Percentiles rank a stretch among this genome's conserved stretches.
Evolutionary conservation across 2,797 vertebrate species (phyloP).

Genomic region (Paguma larvata): DNA sequence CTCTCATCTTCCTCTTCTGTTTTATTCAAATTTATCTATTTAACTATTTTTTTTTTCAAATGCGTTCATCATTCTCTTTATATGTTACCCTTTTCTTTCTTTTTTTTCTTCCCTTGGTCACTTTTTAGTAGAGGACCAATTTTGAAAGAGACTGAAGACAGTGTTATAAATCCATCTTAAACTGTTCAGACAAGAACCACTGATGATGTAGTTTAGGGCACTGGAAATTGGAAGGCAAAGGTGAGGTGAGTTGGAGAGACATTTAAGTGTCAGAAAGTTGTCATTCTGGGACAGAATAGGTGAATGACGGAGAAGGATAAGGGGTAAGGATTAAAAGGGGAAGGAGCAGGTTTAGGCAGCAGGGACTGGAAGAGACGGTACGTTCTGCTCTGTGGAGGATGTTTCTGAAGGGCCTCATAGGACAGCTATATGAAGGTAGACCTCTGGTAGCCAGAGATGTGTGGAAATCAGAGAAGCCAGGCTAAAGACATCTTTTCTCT

Average conservation of each 20-base stretch:
- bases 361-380: not conserved
- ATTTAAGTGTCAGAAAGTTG: not conserved
- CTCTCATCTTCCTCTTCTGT: not conserved
- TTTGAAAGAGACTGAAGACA: not conserved
- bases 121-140: not conserved
- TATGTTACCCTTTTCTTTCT: not conserved
- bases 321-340: not conserved
- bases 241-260: not conserved
- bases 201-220: too few species aligned
- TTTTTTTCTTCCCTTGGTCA: not conserved
- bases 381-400: not conserved
- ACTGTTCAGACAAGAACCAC: not conserved
- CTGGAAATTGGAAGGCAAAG: not conserved
- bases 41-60: not conserved
- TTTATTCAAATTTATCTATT: not conserved
- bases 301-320: not conserved
- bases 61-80: not conserved
- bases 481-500: not conserved
- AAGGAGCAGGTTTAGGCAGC: not conserved
- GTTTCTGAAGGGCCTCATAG: not conserved
- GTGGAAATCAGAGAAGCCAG: not conserved
- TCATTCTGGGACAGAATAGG: not conserved
- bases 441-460: not conserved
- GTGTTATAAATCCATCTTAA: not conserved
- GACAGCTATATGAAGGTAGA: not conserved